Evolutionary conservation across 1,140 invertebrate species (phyloP), one percentile per base, ranked within the genome.

Genomic region (Hycleus phaleratus): DNA sequence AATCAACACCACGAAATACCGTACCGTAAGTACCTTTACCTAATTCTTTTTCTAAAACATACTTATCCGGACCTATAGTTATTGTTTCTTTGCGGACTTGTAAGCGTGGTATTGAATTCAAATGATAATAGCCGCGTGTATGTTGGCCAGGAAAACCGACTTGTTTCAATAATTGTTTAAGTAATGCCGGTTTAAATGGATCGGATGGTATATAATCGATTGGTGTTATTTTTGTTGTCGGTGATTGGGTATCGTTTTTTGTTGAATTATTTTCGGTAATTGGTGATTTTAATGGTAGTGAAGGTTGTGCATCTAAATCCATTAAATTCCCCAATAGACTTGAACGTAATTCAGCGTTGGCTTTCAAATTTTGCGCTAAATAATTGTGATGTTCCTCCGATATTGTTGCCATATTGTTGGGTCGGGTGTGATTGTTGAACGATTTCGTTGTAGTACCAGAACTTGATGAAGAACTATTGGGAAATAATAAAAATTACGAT

Each of bases 11-110:
- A 65, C 85, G 78, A 62, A 80, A 87, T 48, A 89, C 85, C 11
- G 81, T 82, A 40, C 86, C 86, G 66, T 85, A 88, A 49, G 85
- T 83, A 47, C 86, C 86, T 76, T 88, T 87, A 12, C 85, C 86
- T 62, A 88, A 75, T 68, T 83, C 79, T 74, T 87, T 88, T 46
- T 82, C 78, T 57, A 88, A 77, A 48, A 84, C 75, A 18, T 55
- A 55, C 46, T 39, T 51, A 45, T 51, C 49, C 44, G 58, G 6
- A 57, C 67, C 65, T 51, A 69, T 58, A 56, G 39, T 55, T 24
- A 65, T 40, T 18, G 58, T 45, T 10, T 69, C 65, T 50, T 66
- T 67, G 39, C 61, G 63, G 39, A 67, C 54, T 11, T 44, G 18
- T 38, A 71, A 46, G 49, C 61, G 63, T 3, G 70, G 70, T 42